Percentiles rank a stretch among this genome's conserved stretches.
phyloP scores from a whole-genome alignment of 2,888 invertebrate genomes.

The Lochmaea capreae region DNA sequence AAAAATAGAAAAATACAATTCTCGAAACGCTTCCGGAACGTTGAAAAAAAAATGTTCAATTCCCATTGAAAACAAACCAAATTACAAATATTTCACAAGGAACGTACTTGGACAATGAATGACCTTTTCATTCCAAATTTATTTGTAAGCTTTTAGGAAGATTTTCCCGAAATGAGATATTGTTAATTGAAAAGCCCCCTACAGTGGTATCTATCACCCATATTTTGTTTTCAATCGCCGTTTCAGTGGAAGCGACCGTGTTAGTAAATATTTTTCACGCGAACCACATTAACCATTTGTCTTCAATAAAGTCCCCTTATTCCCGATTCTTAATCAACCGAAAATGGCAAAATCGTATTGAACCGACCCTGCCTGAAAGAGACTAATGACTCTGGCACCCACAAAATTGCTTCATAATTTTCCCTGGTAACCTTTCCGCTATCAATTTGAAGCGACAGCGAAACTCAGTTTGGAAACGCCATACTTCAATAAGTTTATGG shows the following conservation, averaged over 20 bases:
- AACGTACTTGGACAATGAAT: too few species aligned
- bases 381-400: slow-evolving; percentile 64
- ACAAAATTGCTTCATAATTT: slow-evolving; percentile 67
- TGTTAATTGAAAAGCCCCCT: neutral
- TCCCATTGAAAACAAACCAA: too few species aligned
- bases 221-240: neutral
- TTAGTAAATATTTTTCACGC: slow-evolving; percentile 6
- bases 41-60: too few species aligned
- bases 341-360: slow-evolving; percentile 38
- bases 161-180: too few species aligned
- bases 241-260: neutral
- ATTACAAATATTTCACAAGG: too few species aligned
- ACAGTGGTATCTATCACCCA: neutral
- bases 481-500: slow-evolving; percentile 60
- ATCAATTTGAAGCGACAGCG: slow-evolving; percentile 62
- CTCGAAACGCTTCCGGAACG: too few species aligned
- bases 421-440: slow-evolving; percentile 64
- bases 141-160: too few species aligned
- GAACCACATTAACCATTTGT: slow-evolving; percentile 11
- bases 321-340: slow-evolving; percentile 35
- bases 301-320: slow-evolving; percentile 15
- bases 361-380: slow-evolving; percentile 42
- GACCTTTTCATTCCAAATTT: too few species aligned
- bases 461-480: slow-evolving; percentile 56
- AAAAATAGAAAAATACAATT: too few species aligned